phyloP scores from a whole-genome alignment of 2,888 invertebrate species.

The Pycnomerus fuliginosus region DNA sequence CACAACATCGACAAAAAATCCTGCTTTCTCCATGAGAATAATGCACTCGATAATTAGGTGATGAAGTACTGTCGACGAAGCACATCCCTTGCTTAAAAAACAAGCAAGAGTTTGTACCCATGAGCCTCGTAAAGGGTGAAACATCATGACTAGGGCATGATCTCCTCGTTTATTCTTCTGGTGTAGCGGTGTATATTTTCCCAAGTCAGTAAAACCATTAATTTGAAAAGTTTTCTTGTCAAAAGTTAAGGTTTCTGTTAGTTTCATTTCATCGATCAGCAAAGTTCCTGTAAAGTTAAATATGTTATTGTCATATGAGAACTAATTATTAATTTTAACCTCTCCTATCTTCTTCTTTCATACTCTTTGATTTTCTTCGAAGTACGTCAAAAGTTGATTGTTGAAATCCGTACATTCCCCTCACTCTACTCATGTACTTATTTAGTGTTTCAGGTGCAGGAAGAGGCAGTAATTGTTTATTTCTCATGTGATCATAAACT shows the following conservation, averaged over 20 bases:
- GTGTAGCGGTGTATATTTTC: conserved; percentile 13
- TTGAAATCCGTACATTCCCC: conserved; percentile 1
- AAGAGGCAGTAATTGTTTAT: background rate
- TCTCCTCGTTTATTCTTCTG: conserved; percentile 12
- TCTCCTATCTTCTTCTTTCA: conserved; percentile 1
- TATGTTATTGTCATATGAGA: background rate
- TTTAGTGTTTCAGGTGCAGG: background rate
- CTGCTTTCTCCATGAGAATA: conserved; percentile 21
- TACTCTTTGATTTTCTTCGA: background rate
- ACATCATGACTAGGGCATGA: conserved; percentile 22
- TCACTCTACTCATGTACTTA: background rate
- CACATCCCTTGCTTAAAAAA: conserved; percentile 17
- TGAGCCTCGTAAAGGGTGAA: conserved; percentile 21
- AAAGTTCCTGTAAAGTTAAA: conserved; percentile 3
- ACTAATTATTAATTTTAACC: background rate
- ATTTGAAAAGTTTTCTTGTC: conserved; percentile 17
- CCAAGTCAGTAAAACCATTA: conserved; percentile 18
- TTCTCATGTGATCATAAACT: background rate
- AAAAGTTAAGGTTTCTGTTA: conserved; percentile 9
- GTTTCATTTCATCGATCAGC: conserved; percentile 18
- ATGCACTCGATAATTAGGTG: conserved; percentile 21
- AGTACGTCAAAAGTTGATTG: background rate
- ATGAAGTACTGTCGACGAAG: conserved; percentile 8
- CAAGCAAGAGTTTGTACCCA: conserved; percentile 5
- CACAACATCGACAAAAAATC: conserved; percentile 22